Evolutionary conservation across 2,797 vertebrate species (phyloP), one percentile per base, ranked within the genome.

Genomic region (Taeniopygia guttata): DNA sequence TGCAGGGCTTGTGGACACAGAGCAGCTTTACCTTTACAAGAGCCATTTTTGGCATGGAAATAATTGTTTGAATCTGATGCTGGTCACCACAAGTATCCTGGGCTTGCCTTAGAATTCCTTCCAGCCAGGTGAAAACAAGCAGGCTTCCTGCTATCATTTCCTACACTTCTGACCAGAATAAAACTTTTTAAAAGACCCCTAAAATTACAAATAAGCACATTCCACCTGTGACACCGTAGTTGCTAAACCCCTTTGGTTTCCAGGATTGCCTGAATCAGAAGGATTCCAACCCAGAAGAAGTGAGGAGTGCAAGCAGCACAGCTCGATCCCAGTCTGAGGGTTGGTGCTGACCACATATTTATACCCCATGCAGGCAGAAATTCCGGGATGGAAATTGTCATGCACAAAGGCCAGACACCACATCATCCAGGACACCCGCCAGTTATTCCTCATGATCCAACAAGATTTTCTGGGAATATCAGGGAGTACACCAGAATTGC

Each of bases 21-120:
- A 74, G 46, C 12, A 46, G 32, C 4, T 0, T 43, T 40, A 58
- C 4, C 3, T 81, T 45, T 26, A 5, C 18, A 78, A 46, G 30
- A 56, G 16, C 0, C 0, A 5, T 58, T 89, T 70, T 15, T 84
- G 70, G 13, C 8, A 22, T 8, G 0, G 2, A 52, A 72, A 68
- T 38, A 25, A 19, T 82, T 79, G 32, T 84, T 48, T 58, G 55
- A 63, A 42, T 22, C 17, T 42, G 26, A 6, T 8, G 30, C 16
- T 52, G 29, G 32, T 27, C 29, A 19, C 34, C 55, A 43, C 0
- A 0, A 55, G 7, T 15, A 9, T 7, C 27, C 27, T 25, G 30
- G 13, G 13, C 4, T 40, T n/a, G 38, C 34, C 25, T 51, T 25
- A 0, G 32, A 58, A 18, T 16, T 42, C 42, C 64, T 29, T 17